These are phyloP conservation scores for Gerris lacustris DNA, from an alignment of 2,888 invertebrate species.

Conservation along the genomic window DNA sequence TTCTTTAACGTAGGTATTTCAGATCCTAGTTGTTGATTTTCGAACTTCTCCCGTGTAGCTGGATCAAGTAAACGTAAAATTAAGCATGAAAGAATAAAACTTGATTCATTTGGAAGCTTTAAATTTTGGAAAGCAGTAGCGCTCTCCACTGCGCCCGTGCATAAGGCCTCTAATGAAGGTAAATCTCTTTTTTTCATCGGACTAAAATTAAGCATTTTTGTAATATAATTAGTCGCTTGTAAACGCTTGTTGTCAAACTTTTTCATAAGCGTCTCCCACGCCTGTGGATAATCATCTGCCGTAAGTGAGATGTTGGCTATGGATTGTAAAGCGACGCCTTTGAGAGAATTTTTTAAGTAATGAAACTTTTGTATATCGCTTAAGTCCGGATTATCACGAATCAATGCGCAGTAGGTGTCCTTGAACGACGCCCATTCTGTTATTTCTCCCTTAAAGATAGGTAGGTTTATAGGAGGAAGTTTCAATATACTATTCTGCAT, in stretches of 20 bases:
- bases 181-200: neutral
- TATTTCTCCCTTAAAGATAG: constrained; percentile 4
- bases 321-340: constrained; percentile 8
- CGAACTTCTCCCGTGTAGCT: constrained; percentile 4
- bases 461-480: constrained; percentile 7
- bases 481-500: neutral
- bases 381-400: constrained; percentile 7
- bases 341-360: neutral
- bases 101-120: neutral
- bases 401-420: constrained; percentile 10
- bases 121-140: neutral
- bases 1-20: constrained; percentile 2
- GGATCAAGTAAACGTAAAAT: neutral
- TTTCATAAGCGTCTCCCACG: neutral
- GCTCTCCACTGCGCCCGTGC: neutral
- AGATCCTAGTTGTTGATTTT: neutral
- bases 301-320: constrained; percentile 7
- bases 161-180: neutral
- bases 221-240: constrained; percentile 7
- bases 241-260: constrained; percentile 7
- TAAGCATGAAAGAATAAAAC: constrained; percentile 2
- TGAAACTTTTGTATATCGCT: constrained; percentile 2
- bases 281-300: constrained; percentile 7
- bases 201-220: constrained; percentile 6
- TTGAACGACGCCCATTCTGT: constrained; percentile 8